Percentiles rank a stretch among this genome's conserved stretches.
Conservation (phyloP, 2,888 invertebrate genomes). For the Amiota minor region DNA sequence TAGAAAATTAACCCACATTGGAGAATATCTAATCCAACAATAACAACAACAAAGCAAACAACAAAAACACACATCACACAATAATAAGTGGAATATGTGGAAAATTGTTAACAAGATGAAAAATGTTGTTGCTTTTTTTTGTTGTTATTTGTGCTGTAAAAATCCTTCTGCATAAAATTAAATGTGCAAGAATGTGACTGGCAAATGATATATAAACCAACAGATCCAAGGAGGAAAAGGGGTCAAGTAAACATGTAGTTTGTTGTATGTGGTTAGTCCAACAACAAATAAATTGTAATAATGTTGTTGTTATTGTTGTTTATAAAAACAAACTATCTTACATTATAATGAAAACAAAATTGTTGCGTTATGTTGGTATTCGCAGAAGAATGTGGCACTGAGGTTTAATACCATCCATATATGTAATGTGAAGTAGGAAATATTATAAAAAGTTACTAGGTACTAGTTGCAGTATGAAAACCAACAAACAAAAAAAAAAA, state of each 20-base stretch:
- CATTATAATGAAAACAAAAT: constrained; percentile 27
- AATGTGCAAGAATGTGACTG: constrained; percentile 36
- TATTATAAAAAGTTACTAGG: not conserved
- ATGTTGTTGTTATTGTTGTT: no score
- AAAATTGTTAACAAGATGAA: constrained; percentile 44
- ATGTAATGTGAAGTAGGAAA: not conserved
- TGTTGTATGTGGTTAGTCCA: not conserved
- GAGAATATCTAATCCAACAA: constrained; percentile 4
- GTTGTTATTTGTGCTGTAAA: constrained; percentile 16
- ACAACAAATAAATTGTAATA: no score
- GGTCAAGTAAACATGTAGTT: no score
- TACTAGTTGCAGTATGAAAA: not conserved
- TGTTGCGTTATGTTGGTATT: constrained; percentile 27
- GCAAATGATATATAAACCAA: constrained; percentile 8
- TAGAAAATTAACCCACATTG: constrained; percentile 48
- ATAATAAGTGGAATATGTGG: constrained; percentile 37
- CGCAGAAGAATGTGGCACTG: constrained; percentile 9
- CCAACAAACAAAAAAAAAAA: not conserved
- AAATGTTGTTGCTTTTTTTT: constrained; percentile 33
- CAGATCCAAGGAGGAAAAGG: no score
- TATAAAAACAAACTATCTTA: no score
- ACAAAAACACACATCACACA: not conserved
- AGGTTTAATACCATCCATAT: not conserved
- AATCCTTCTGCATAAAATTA: constrained; percentile 57
- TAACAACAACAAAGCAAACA: not conserved